Evolutionary conservation across 1,140 invertebrate species (phyloP).

Genomic region (Agrypnia vestita): DNA sequence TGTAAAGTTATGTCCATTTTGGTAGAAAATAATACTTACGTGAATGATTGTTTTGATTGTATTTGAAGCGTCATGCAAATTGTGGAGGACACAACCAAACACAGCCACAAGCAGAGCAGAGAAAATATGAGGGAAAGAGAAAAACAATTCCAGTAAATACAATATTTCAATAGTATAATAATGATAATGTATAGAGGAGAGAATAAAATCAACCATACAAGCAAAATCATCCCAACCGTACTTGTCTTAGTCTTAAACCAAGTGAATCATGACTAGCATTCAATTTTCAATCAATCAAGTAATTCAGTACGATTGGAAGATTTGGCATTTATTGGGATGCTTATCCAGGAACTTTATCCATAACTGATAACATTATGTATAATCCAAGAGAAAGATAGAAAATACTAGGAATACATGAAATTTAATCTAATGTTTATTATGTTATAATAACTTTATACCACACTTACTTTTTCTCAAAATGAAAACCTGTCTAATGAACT

Average conservation of each 20-base stretch:
- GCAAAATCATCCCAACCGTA: slow-evolving; percentile 52
- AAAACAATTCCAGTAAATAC: slow-evolving; percentile 75
- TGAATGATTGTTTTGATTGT: slow-evolving; percentile 82
- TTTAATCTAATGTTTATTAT: slow-evolving; percentile 22
- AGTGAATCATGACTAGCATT: no score
- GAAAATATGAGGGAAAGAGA: slow-evolving; percentile 82
- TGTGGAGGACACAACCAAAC: slow-evolving; percentile 82
- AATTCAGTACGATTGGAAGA: slow-evolving; percentile 53
- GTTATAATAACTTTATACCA: slow-evolving; percentile 19
- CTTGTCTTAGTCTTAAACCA: not conserved
- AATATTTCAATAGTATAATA: slow-evolving; percentile 54
- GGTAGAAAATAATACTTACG: slow-evolving; percentile 80
- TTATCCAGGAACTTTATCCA: slow-evolving; percentile 53
- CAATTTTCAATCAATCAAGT: not conserved
- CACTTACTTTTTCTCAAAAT: slow-evolving; percentile 45
- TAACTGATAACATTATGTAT: slow-evolving; percentile 7
- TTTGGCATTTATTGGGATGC: slow-evolving; percentile 47
- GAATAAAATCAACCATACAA: slow-evolving; percentile 63
- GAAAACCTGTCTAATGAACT: no score
- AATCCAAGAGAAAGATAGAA: slow-evolving; percentile 40
- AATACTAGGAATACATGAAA: slow-evolving; percentile 45
- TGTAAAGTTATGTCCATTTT: slow-evolving; percentile 60
- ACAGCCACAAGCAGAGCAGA: slow-evolving; percentile 84
- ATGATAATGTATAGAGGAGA: slow-evolving; percentile 57
- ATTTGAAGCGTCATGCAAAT: slow-evolving; percentile 83